Percentiles rank a stretch among this genome's conserved stretches.
Conservation (phyloP, 2,888 invertebrate species). For the Ophion ventricosus region DNA sequence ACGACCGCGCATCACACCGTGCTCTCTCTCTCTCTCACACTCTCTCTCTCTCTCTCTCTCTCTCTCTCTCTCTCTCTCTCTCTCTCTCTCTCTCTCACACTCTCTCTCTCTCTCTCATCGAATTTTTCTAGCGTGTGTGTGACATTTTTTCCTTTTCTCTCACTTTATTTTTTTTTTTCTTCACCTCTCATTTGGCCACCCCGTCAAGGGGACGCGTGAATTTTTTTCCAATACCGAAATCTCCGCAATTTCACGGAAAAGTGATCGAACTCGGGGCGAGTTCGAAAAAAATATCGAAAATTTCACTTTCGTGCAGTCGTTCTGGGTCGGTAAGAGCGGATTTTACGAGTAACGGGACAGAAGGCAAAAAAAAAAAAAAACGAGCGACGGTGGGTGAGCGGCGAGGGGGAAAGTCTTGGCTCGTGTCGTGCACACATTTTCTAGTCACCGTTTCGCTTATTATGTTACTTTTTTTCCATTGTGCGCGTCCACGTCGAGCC, state of each 20-base stretch:
- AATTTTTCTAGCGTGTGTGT: slow-evolving; percentile 70
- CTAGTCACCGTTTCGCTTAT: slow-evolving; percentile 14
- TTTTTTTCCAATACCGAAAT: too few relatives aligned
- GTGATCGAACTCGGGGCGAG: too few relatives aligned
- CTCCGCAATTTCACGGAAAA: too few relatives aligned
- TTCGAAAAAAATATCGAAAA: background rate
- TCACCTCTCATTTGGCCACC: background rate
- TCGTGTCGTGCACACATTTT: slow-evolving; percentile 1
- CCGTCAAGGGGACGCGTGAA: too few relatives aligned
- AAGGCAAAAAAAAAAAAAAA: too few relatives aligned
- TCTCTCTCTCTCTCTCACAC: too few relatives aligned
- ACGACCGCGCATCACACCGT: slow-evolving; percentile 7
- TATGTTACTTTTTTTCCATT: slow-evolving; percentile 6
- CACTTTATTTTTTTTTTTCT: background rate
- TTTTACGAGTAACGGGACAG: slow-evolving; percentile 46
- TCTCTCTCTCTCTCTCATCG: background rate
- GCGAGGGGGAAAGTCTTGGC: background rate
- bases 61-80: too few relatives aligned
- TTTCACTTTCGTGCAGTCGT: background rate
- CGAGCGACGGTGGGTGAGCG: slow-evolving; percentile 19
- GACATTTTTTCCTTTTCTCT: slow-evolving; percentile 65
- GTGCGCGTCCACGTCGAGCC: slow-evolving; percentile 4
- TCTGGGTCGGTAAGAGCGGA: slow-evolving; percentile 39
- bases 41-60: too few relatives aligned
- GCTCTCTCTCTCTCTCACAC: too few relatives aligned